Base-by-base conservation (phyloP, 2,797 vertebrate genomes). In the Antrozous pallidus region DNA sequence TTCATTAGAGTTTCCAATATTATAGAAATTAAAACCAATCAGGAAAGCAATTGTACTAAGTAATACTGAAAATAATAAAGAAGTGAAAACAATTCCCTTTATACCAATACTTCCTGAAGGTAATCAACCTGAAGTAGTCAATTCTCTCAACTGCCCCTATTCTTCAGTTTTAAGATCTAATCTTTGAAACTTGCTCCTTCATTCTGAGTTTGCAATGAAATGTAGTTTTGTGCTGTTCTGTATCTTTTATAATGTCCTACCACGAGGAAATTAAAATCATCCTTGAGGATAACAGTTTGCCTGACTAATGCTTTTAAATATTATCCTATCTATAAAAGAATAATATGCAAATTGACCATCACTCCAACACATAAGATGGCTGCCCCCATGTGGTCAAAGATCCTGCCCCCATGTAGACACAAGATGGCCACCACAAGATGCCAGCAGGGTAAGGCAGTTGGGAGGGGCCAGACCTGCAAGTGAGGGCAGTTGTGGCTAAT, bases 1-100 rank as follows among this genome's bases (percentile, higher is more conserved):
- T 56, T 79, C 79, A 82, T 96, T 86, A 79, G 38, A 49, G 47
- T 86, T 82, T 47, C 22, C 90, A 85, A 40, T 92, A 73, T 61
- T 84, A 49, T 36, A 83, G 28, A 17, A 95, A 91, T 73, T 93
- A 80, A 88, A 92, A 51, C 24, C 31, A 86, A 95, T 83, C 51
- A 9, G 24, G 31, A 91, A 95, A 91, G 14, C 65, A 95, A 69
- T 88, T 75, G 40, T 95, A 86, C 58, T 67, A 80, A 84, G 45
- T 88, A 61, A 70, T 90, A 58, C 11, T 85, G 28, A 8, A 90
- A 90, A 88, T 95, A 42, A 91, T 65, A 51, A 28, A 85, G 84
- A 83, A 86, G 20, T 1, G 3, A 82, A 89, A 54, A 67, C 22
- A 40, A 85, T 89, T 58, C 78, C n/a, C 61, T 91, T 84, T 70